These are phyloP conservation scores for Setophaga coronata DNA, from an alignment of 2,113 vertebrate species.

Conservation along the genomic window DNA sequence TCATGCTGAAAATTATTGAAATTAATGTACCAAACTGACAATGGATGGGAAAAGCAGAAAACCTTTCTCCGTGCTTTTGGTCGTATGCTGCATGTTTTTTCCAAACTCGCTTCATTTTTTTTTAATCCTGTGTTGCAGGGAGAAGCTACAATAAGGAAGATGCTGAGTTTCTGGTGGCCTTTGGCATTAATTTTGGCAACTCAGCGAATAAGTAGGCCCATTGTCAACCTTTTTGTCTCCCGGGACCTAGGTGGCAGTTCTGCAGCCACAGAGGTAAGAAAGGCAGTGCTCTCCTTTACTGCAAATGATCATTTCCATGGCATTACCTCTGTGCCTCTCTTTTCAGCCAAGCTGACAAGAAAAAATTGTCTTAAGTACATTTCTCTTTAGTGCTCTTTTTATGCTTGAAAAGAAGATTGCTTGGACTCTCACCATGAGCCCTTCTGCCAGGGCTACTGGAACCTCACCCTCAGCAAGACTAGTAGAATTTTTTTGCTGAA, in stretches of 20 bases:
- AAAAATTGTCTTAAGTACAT: not conserved
- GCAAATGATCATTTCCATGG: not conserved
- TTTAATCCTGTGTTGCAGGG: conserved; percentile 75
- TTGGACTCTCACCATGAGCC: not conserved
- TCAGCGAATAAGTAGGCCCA: conserved; percentile 94
- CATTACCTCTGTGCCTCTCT: not conserved
- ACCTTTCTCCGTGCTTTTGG: not conserved
- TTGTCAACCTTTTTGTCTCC: conserved; percentile 98
- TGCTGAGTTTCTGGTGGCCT: conserved; percentile 99
- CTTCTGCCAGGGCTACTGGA: not conserved
- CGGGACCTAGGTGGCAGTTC: conserved; percentile 91
- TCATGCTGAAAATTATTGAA: not conserved
- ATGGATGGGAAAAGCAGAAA: not conserved
- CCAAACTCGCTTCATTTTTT: not conserved
- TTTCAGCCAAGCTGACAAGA: not conserved
- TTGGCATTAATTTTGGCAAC: conserved; percentile 95
- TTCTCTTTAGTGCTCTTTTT: not conserved
- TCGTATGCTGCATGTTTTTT: not conserved
- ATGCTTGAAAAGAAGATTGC: not conserved
- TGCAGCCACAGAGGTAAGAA: conserved; percentile 88
- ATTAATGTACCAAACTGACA: not conserved
- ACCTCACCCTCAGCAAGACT: not conserved
- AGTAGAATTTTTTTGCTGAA: not conserved
- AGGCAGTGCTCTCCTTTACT: not conserved
- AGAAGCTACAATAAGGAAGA: conserved; percentile 93